Base-by-base conservation (phyloP, 2,113 vertebrate species). In the Chamaea fasciata region DNA sequence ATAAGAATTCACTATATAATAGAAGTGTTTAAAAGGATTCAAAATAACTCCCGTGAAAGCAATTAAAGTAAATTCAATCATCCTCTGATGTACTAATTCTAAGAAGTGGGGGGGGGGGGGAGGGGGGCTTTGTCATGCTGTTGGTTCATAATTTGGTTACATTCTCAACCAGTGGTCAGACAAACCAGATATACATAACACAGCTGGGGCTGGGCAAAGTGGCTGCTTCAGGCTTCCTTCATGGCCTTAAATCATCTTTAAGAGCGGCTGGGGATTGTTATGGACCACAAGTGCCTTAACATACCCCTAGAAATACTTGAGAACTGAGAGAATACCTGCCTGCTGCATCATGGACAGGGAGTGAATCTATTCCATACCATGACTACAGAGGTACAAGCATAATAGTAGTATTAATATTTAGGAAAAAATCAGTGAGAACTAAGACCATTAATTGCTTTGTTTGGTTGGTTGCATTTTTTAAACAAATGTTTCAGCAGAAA, bases 61-160 rank as follows among this genome's bases (percentile, higher is more conserved):
- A 47, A 68, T 49, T 49, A 12, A 5, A 78, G 13, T 75, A 83
- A 87, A 50, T 5, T 1, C 6, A 84, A 39, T n/a, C 5, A 83
- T 37, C 6, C 8, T 65, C 46, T 87, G 52, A 84, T 6, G n/a
- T 10, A 62, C 3, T 23, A 1, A 3, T 50, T 67, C 21, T 46
- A 60, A 87, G 46, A 11, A 52, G 4, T 0, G 1, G 23, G 12
- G 19, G n/a, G n/a, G n/a, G n/a, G n/a, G n/a, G n/a, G n/a, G n/a
- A n/a, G n/a, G n/a, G 3, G 0, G 0, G 8, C 53, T 55, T 49
- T 53, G 75, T 64, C 16, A 65, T 53, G 13, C 4, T 46, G 3
- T 70, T 57, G 10, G 8, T 30, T 80, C 37, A 44, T 52, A 35
- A 24, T 81, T 76, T 11, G 13, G 4, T 65, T 81, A 42, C 10